Evolutionary conservation across 2,113 vertebrate genomes (phyloP), one percentile per base, ranked within the genome.

Genomic region (Carlito syrichta): DNA sequence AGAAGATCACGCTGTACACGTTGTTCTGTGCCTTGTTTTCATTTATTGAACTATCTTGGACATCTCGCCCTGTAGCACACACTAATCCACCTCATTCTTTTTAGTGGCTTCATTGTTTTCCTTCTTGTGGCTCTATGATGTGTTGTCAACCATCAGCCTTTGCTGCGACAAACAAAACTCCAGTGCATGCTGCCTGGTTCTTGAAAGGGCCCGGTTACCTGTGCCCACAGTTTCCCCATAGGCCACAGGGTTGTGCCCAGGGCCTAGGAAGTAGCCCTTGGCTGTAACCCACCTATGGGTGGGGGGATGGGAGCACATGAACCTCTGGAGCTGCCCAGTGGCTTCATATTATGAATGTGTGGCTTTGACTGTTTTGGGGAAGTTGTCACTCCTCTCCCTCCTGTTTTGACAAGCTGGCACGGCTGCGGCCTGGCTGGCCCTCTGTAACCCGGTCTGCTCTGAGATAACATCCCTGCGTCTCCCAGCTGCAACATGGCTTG

Each of bases 361-460:
- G 77, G 22, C 86, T 56, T 81, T 92, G 66, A 17, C 71, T 60
- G n/a, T 86, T 90, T 40, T 50, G 88, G 62, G 45, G 78, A 95
- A 96, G 56, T 82, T 32, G 6, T 32, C 17, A 10, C 32, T 86
- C 78, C 66, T 30, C 30, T 52, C 40, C 76, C 92, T 92, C 50
- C 89, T 32, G 25, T 69, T 58, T 87, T 76, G 91, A 93, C 77
- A 40, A 30, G 40, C 23, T 25, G 76, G 69, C 84, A 13, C 17
- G n/a, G 45, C 79, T 52, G 32, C 62, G 22, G 14, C 30, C 13
- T 48, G 54, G 68, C 62, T 30, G 13, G 86, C 52, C 11, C 35
- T 78, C 58, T 30, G 2, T 6, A n/a, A 58, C 4, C 0, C 0
- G 14, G 43, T 8, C 38, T 45, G 19, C 45, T 52, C 45, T 9